phyloP scores from a whole-genome alignment of 2,888 invertebrate genomes.

The Tipula confusa region DNA sequence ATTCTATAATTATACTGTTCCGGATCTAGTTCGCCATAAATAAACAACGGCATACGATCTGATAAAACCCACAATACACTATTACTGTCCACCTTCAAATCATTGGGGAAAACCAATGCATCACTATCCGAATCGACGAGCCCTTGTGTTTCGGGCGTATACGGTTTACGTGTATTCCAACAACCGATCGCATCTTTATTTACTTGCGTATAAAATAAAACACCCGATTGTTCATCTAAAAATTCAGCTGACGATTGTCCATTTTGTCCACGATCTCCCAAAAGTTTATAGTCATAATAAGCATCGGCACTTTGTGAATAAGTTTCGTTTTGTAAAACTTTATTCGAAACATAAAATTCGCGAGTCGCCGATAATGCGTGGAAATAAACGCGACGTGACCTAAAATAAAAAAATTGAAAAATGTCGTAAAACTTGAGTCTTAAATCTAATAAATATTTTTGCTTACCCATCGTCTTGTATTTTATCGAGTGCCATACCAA shows the following conservation, averaged over 20 bases:
- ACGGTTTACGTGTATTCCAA: conserved; percentile 69
- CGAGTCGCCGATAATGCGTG: conserved; percentile 75
- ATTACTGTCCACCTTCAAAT: conserved; percentile 63
- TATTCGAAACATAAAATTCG: conserved; percentile 73
- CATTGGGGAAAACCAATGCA: conserved; percentile 71
- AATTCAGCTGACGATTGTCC: conserved; percentile 72
- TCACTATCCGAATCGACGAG: conserved; percentile 64
- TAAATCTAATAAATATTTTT: too few species aligned
- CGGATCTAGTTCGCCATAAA: conserved; percentile 61
- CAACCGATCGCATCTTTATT: conserved; percentile 75
- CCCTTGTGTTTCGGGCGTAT: conserved; percentile 61
- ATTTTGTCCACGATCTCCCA: conserved; percentile 66
- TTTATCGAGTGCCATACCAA: conserved; percentile 66
- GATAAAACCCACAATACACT: conserved; percentile 70
- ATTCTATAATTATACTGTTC: conserved; percentile 63
- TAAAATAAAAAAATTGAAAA: conserved; percentile 42
- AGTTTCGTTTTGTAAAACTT: conserved; percentile 67
- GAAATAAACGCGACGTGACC: conserved; percentile 70
- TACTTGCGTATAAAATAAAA: conserved; percentile 72
- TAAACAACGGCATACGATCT: conserved; percentile 70
- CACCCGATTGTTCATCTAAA: conserved; percentile 63
- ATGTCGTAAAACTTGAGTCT: too few species aligned
- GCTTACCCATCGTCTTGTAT: conserved; percentile 55
- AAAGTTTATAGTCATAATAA: conserved; percentile 66
- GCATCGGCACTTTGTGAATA: conserved; percentile 61